Conservation (phyloP, 1,140 invertebrate species). For the Ladona fulva region DNA sequence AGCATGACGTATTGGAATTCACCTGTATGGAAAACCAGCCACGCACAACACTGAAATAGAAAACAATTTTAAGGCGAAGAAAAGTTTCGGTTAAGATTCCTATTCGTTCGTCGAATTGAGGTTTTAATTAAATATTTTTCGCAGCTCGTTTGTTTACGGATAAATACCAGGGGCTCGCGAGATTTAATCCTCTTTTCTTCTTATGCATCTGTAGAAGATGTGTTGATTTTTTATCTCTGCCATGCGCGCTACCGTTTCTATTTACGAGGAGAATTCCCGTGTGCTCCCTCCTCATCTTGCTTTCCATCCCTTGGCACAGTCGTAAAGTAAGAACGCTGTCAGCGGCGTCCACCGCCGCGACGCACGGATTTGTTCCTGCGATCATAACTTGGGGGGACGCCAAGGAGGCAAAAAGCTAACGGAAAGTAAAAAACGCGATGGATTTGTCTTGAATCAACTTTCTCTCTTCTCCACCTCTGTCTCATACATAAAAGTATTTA, state of each 20-base stretch:
- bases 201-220: not conserved
- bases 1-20: too few relatives aligned
- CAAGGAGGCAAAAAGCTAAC: not conserved
- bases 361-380: not conserved
- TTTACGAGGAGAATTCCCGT: not conserved
- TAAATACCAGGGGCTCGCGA: not conserved
- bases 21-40: too few relatives aligned
- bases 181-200: constrained; percentile 7
- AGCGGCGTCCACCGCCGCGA: not conserved
- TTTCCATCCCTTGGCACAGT: not conserved
- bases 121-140: too few relatives aligned
- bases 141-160: too few relatives aligned
- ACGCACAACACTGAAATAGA: too few relatives aligned
- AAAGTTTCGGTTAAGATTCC: too few relatives aligned
- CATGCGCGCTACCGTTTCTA: constrained; percentile 2
- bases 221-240: not conserved
- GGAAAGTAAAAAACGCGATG: not conserved
- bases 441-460: constrained; percentile 7
- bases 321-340: constrained; percentile 5
- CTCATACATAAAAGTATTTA: too few relatives aligned
- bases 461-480: not conserved
- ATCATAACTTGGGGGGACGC: not conserved
- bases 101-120: too few relatives aligned
- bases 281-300: not conserved
- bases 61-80: too few relatives aligned